Evolutionary conservation across 1,140 invertebrate genomes (phyloP), one percentile per base, ranked within the genome.

Genomic region (Diabrotica undecimpunctata): DNA sequence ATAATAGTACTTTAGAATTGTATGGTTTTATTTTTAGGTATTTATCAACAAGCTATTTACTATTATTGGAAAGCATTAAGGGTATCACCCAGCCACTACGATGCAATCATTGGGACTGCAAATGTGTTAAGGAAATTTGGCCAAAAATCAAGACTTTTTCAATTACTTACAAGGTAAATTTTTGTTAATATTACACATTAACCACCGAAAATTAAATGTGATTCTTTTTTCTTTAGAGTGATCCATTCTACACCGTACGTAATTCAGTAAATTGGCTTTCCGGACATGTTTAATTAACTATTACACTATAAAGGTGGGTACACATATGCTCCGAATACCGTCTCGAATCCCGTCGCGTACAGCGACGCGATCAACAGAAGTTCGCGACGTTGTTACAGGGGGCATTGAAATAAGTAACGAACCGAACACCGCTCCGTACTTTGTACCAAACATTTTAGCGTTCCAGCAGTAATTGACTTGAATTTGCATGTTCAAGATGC

Each of bases 141-240:
- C 50, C 87, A 89, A 70, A 81, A 82, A 72, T 83, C 86, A 0
- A 79, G 87, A 69, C 77, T 88, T 54, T 81, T 88, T 70, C 87
- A 88, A 74, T 76, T 88, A 37, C 79, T 88, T 25, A 85, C 84
- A 7, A 84, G 87, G 87, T 88, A 62, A 41, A 56, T 25, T 25
- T 25, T 1, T 25, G 1, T 25, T 25, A 25, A 25, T 25, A 25
- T 25, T 25, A 25, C 25, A 25, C 25, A 25, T 25, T 50, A 10
- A 10, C 7, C 5, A 35, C 11, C 10, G 5, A 11, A 9, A 77
- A 78, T 4, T 11, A 0, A 52, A 52, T 52, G 7, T 10, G 11
- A 5, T 52, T 52, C 3, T 12, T 6, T 5, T 14, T 52, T n/a
- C n/a, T n/a, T 13, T n/a, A 7, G 50, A 1, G 13, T 52, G 50